These are phyloP conservation scores for Dromococcyx pavoninus DNA, from an alignment of 2,797 vertebrate species.

Conservation along the genomic window DNA sequence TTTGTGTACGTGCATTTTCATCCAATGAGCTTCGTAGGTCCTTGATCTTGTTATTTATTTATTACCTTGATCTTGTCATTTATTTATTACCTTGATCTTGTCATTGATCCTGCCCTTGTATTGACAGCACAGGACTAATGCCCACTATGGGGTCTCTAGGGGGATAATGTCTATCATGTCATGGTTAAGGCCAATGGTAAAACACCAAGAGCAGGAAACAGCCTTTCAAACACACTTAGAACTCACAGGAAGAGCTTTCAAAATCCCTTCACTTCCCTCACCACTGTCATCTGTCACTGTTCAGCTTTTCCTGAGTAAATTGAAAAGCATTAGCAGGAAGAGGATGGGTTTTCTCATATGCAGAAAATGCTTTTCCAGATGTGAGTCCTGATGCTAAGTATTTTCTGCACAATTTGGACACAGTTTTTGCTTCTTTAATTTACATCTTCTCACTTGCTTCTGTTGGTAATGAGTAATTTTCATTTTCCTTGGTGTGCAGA, in stretches of 20 bases:
- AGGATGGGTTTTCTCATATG: neutral
- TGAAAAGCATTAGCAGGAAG: neutral
- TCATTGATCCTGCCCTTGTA: too few species aligned
- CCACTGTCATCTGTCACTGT: neutral
- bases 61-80: too few species aligned
- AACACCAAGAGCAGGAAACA: neutral
- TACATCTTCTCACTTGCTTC: neutral
- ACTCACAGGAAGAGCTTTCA: neutral
- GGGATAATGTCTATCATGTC: neutral
- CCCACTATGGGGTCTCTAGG: neutral
- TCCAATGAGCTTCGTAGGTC: neutral
- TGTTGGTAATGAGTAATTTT: neutral
- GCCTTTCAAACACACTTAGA: neutral
- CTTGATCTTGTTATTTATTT: too few species aligned
- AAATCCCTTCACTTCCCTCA: neutral
- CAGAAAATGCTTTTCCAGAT: constrained; percentile 1
- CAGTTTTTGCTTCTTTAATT: neutral
- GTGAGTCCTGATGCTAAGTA: neutral
- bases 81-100: too few species aligned
- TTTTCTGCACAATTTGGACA: neutral
- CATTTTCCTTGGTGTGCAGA: neutral
- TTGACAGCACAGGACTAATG: neutral
- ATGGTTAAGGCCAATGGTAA: neutral
- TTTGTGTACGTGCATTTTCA: neutral
- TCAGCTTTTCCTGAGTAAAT: neutral